Evolutionary conservation across 2,888 invertebrate species (phyloP).

Genomic region (Candidula unifasciata): DNA sequence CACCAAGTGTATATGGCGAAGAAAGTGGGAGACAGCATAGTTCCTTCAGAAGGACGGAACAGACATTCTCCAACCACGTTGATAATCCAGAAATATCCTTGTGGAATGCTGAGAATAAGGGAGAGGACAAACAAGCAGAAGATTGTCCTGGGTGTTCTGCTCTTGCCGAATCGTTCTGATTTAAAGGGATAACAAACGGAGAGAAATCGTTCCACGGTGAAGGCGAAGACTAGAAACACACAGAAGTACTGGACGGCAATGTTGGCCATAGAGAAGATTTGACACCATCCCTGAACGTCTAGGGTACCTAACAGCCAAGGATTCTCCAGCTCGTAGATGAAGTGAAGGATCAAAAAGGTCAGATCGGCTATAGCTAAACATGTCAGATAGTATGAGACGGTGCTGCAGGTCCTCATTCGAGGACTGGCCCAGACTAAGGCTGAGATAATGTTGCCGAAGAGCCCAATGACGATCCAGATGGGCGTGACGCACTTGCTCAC

Average conservation of each 20-base stretch:
- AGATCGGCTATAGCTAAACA: slow-evolving; percentile 73
- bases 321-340: slow-evolving; percentile 73
- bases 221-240: slow-evolving; percentile 74
- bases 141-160: slow-evolving; percentile 69
- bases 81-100: slow-evolving; percentile 73
- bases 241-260: slow-evolving; percentile 74
- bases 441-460: slow-evolving; percentile 74
- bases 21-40: slow-evolving; percentile 53
- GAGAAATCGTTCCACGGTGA: slow-evolving; percentile 74
- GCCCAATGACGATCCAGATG: slow-evolving; percentile 74
- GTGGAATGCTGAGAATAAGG: slow-evolving; percentile 64
- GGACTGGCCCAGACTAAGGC: slow-evolving; percentile 73
- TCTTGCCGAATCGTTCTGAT: slow-evolving; percentile 70
- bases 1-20: slow-evolving; percentile 65
- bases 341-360: slow-evolving; percentile 69
- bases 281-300: slow-evolving; percentile 67
- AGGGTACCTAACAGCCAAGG: slow-evolving; percentile 70
- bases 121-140: slow-evolving; percentile 61
- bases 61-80: slow-evolving; percentile 57
- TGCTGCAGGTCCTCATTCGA: slow-evolving; percentile 72
- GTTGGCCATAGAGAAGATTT: slow-evolving; percentile 71
- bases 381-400: slow-evolving; percentile 74
- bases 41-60: slow-evolving; percentile 50
- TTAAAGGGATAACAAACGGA: slow-evolving; percentile 72
- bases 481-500: slow-evolving; percentile 72